Evolutionary conservation across 2,797 vertebrate species (phyloP), one percentile per base, ranked within the genome.

Genomic region (Morus bassanus): DNA sequence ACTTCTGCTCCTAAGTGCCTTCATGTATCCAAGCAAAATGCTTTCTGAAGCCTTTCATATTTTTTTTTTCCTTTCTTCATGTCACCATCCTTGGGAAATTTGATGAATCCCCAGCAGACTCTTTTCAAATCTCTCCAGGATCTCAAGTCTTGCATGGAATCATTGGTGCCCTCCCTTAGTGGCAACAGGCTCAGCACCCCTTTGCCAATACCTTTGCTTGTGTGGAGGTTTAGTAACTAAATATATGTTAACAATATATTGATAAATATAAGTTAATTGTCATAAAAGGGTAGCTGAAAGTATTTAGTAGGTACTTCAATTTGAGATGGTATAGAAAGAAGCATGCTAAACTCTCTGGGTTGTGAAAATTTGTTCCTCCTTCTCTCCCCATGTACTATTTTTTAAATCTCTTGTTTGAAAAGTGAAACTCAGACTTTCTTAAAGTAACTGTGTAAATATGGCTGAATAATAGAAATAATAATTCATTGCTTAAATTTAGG

Each of bases 331-430:
- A 14, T 56, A 60, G 85, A 87, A 86, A 60, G 85, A 87, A 86
- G 33, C 27, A 12, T 13, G 24, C 57, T 72, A 57, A 85, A 51
- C 10, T 85, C 22, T 48, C 28, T 67, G 11, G 24, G 13, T 57
- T 1, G 0, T 61, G 21, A 54, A 63, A 61, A 65, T 50, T 31
- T 85, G 23, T 70, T 93, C 56, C 21, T 90, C 18, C 13, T 94
- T 48, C 39, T 83, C 31, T 48, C 33, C 41, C 27, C 9, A 30
- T 0, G 0, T 33, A 24, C 45, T 53, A 8, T 28, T 79, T 74
- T 88, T 33, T 15, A 57, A 69, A 64, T 56, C 33, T 88, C 30
- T 48, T 48, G 6, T 70, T 75, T 72, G 43, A 57, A 43, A 65
- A 80, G 10, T 7, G 0, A 31, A 82, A 76, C 54, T 75, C 11